Evolutionary conservation across 2,113 vertebrate species (phyloP).

Genomic region (Chitala chitala): DNA sequence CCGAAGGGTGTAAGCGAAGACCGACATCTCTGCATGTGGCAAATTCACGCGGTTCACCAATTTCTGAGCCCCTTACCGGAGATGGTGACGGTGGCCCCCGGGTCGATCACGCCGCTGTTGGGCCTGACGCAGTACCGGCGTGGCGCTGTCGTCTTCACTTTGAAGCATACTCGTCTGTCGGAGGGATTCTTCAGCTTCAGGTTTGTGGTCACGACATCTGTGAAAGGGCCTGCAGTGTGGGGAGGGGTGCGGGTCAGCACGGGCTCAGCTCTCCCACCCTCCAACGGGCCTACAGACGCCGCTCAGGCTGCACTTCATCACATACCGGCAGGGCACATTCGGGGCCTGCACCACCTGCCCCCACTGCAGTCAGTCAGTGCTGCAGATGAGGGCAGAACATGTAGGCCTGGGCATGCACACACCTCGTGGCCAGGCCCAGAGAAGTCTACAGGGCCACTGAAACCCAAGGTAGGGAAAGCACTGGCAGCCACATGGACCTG

Average conservation of each 20-base stretch:
- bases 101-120: conserved; percentile 91
- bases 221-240: conserved; percentile 80
- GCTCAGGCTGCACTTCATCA: background rate
- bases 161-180: conserved; percentile 93
- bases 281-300: background rate
- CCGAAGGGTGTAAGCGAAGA: background rate
- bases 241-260: background rate
- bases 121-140: conserved; percentile 97
- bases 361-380: no score
- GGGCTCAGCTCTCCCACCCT: background rate
- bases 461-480: no score
- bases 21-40: no score
- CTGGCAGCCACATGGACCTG: no score
- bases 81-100: conserved; percentile 78
- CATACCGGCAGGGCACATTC: background rate
- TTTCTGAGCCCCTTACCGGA: conserved; percentile 66
- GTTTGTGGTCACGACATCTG: conserved; percentile 96
- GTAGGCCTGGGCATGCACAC: no score
- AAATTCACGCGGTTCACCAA: no score
- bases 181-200: conserved; percentile 95
- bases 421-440: no score
- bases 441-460: no score
- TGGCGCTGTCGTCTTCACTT: conserved; percentile 98
- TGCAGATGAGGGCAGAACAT: no score
- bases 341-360: no score